A percentile compares a stretch with the other conserved stretches of the same genome.
Evolutionary conservation across 2,888 invertebrate species (phyloP).

Genomic region (Agonopterix alstromeriana): DNA sequence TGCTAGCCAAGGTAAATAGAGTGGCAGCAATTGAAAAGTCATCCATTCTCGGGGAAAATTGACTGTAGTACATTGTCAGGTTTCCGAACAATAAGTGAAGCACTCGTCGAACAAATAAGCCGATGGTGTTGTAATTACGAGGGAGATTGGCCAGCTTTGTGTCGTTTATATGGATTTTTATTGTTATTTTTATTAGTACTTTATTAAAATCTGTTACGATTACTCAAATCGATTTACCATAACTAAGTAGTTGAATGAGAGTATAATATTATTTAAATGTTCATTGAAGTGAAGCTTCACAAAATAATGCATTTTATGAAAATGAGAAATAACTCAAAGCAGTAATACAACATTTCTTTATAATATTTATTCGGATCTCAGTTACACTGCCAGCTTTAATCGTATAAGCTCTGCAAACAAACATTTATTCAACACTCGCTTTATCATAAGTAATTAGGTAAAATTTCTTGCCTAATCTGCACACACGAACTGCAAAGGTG

Average conservation of each 20-base stretch:
- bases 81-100: conserved; percentile 37
- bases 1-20: conserved; percentile 52
- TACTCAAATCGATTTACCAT: no score
- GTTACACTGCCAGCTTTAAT: conserved; percentile 2
- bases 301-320: no score
- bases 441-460: conserved; percentile 3
- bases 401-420: conserved; percentile 1
- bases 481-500: conserved; percentile 10
- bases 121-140: conserved; percentile 44
- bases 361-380: background rate
- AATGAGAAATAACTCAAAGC: no score
- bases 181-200: no score
- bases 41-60: conserved; percentile 42
- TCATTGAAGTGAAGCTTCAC: no score
- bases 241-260: no score
- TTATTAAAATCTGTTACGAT: no score
- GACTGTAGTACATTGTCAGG: conserved; percentile 40
- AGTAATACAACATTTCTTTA: no score
- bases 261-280: no score
- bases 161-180: no score
- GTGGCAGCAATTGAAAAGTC: conserved; percentile 70
- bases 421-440: conserved; percentile 1
- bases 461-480: conserved; percentile 4
- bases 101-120: conserved; percentile 44
- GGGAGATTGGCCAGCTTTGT: background rate